Percentiles rank a stretch among this genome's conserved stretches.
These are phyloP conservation scores for Plagodis pulveraria DNA, from an alignment of 2,888 invertebrate species.

Conservation along the genomic window DNA sequence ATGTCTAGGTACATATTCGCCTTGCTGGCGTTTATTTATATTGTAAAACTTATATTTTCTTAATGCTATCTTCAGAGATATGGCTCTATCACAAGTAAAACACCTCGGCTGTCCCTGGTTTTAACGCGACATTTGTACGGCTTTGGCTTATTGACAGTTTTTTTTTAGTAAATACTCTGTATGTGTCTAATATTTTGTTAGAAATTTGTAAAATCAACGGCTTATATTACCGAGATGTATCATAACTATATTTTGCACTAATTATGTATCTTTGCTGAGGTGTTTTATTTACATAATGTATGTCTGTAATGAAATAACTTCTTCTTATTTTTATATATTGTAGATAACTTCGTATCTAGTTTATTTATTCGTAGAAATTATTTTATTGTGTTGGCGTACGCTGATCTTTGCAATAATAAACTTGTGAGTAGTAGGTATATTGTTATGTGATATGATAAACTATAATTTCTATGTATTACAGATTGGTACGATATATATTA, in stretches of 20 bases:
- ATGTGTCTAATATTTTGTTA: conserved; percentile 3
- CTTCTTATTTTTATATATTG: conserved; percentile 31
- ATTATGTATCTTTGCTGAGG: conserved; percentile 51
- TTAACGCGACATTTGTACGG: no score
- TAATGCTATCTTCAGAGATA: no score
- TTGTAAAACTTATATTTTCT: no score
- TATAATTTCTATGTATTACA: conserved; percentile 62
- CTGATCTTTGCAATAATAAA: conserved; percentile 58
- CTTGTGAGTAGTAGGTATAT: conserved; percentile 51
- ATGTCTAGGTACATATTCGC: no score
- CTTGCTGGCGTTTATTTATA: no score
- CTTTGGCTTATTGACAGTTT: no score
- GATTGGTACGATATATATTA: conserved; percentile 57
- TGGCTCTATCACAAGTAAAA: no score
- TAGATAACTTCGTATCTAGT: no score
- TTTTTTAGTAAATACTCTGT: neutral
- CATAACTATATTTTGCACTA: conserved; percentile 59
- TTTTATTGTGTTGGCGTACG: conserved; percentile 60
- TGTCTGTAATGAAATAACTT: conserved; percentile 55
- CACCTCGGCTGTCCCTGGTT: no score
- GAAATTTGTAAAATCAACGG: conserved; percentile 16
- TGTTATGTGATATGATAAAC: conserved; percentile 68
- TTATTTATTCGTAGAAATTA: conserved; percentile 7
- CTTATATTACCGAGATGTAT: conserved; percentile 20
- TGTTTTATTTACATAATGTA: conserved; percentile 48